These are phyloP conservation scores for Gymnothorax reevesii DNA, from an alignment of 2,797 vertebrate species.

Conservation along the genomic window DNA sequence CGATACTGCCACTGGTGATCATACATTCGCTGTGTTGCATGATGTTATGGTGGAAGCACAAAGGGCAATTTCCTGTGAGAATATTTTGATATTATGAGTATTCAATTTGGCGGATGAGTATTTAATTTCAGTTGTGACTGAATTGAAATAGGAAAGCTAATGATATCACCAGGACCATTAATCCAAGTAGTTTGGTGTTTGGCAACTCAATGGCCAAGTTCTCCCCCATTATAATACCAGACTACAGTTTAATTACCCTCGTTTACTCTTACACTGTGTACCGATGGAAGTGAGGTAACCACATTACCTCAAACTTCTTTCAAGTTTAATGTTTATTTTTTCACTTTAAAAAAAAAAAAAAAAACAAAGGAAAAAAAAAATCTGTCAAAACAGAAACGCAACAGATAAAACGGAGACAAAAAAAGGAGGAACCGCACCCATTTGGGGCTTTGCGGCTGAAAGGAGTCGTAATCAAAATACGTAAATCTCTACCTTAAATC, in stretches of 20 bases:
- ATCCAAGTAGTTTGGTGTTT: not conserved
- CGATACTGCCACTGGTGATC: not conserved
- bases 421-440: not conserved
- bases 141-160: not conserved
- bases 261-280: not conserved
- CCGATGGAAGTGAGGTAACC: not conserved
- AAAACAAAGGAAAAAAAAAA: not conserved
- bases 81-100: not conserved
- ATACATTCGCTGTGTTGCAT: not conserved
- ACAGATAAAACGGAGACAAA: not conserved
- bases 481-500: constrained; percentile 12
- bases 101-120: not conserved
- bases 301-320: not conserved
- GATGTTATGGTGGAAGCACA: not conserved
- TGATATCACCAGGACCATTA: not conserved
- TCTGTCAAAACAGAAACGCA: constrained; percentile 11
- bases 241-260: constrained; percentile 16
- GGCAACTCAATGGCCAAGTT: not conserved
- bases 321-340: constrained; percentile 7
- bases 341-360: not conserved
- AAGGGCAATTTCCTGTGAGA: not conserved
- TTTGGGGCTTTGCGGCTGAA: not conserved
- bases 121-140: not conserved
- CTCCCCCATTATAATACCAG: not conserved
- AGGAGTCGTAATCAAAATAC: constrained; percentile 18